Percentiles rank a stretch among this genome's conserved stretches.
Conservation (phyloP, 2,797 vertebrate genomes). For the Podarcis lilfordi region DNA sequence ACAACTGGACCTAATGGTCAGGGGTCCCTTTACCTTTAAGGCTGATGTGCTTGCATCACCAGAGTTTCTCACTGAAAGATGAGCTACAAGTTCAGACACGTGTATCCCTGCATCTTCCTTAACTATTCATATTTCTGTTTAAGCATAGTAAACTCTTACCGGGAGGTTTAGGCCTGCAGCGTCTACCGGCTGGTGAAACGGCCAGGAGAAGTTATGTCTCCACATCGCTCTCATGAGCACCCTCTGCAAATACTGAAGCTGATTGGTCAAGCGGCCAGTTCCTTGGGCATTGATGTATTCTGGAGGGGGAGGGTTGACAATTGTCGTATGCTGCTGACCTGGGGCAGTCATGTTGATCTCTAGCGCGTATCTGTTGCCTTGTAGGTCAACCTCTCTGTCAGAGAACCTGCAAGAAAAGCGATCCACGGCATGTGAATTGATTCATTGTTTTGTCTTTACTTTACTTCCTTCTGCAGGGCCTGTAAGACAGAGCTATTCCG, state of each 20-base stretch:
- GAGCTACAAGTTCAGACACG: background rate
- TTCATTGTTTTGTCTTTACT: background rate
- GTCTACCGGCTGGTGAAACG: conserved; percentile 93
- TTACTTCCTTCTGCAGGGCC: no score
- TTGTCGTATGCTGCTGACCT: conserved; percentile 65
- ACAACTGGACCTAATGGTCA: no score
- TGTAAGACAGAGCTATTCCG: no score
- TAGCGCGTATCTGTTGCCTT: conserved; percentile 16
- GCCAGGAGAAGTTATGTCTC: conserved; percentile 93
- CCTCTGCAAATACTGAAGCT: conserved; percentile 90
- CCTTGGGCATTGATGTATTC: conserved; percentile 83
- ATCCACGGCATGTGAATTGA: background rate
- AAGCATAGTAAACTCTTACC: conserved; percentile 78
- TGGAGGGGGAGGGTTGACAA: conserved; percentile 90
- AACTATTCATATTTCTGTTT: background rate
- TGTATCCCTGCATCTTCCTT: background rate
- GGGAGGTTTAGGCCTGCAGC: conserved; percentile 88
- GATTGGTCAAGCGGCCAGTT: conserved; percentile 87
- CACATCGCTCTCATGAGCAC: conserved; percentile 88
- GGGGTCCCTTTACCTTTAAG: background rate
- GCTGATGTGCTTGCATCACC: background rate
- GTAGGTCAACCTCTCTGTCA: conserved; percentile 45
- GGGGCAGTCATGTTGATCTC: conserved; percentile 82
- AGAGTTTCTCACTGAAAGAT: background rate
- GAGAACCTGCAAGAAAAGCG: conserved; percentile 22